A percentile compares a stretch with the other conserved stretches of the same genome.
phyloP scores from a whole-genome alignment of 2,888 invertebrate species.

The Melanargia galathea region DNA sequence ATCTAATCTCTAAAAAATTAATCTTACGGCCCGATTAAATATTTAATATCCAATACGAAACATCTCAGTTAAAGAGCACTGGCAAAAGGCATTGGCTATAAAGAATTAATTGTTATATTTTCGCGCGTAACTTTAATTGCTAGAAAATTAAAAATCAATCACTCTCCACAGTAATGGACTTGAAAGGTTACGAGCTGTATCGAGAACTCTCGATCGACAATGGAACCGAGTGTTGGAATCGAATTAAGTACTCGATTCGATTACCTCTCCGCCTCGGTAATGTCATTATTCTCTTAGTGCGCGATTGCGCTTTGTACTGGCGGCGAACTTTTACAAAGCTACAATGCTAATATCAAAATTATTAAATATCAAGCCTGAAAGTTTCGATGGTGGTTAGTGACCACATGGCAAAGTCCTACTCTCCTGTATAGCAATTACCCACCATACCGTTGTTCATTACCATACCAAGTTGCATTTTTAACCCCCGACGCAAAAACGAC shows the following conservation, averaged over 20 bases:
- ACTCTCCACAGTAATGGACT: conserved; percentile 17
- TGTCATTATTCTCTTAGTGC: conserved; percentile 46
- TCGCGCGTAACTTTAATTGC: not conserved
- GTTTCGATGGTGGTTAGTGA: not conserved
- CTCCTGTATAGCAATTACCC: no score
- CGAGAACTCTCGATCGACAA: conserved; percentile 39
- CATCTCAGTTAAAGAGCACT: not conserved
- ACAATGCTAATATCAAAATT: not conserved
- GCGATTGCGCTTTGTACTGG: conserved; percentile 14
- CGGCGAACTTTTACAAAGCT: conserved; percentile 3
- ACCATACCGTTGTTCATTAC: no score
- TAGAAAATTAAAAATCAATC: conserved; percentile 23
- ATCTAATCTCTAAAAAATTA: no score
- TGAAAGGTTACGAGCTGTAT: conserved; percentile 32
- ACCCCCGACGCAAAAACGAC: no score
- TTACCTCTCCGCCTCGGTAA: conserved; percentile 45
- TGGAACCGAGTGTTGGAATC: conserved; percentile 45
- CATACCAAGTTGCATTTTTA: no score
- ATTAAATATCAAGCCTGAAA: not conserved
- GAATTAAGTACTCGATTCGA: conserved; percentile 52
- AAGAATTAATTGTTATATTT: not conserved
- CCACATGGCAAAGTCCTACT: not conserved
- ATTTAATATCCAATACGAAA: not conserved
- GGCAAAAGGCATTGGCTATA: not conserved
- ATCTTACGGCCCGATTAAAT: no score